Evolutionary conservation across 37 sponge, comb jelly and placozoan species (phyloP), one percentile per base, ranked within the genome.

Genomic region (Chondrosia reniformis): DNA sequence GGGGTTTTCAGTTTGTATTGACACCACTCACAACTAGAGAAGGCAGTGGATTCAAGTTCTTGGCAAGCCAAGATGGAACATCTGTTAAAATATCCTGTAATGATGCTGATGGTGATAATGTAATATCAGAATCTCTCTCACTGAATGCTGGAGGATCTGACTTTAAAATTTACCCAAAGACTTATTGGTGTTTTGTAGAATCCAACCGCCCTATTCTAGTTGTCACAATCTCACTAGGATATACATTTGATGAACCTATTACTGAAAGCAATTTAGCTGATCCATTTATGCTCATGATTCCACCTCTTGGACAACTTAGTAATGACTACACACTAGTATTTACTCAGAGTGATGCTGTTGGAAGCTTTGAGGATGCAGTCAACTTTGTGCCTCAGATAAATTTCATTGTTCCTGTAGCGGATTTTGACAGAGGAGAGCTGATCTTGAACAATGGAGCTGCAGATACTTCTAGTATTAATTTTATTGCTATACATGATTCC

Each of bases 171-270:
- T 66, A 66, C 30, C 34, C 38, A 8, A 66, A 22, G 3, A 34
- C 5, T 6, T 39, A 39, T 6, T 66, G 19, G 21, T 85, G 86
- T 38, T 74, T 37, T 32, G 41, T 81, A 42, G 30, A 37, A 22
- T 55, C 77, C 0, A 77, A 74, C 45, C 28, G 57, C 9, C 87
- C 86, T 6, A n/a, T 80, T 75, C 57, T 85, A 33, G 33, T 85
- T 8, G 80, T 80, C 4, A 80, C 80, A 58, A 74, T 80, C n/a
- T 25, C 61, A 5, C 61, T 59, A 30, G 61, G 61, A 59, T 30
- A 66, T 44, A 46, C 72, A 4, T 43, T 82, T 0, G 74, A 46
- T 13, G 54, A 32, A 33, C 46, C 44, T 28, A 36, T 75, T 5
- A 86, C 87, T 52, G 67, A 63, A 15, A 72, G 76, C 49, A 65